Evolutionary conservation across 35 echinoderm and acorn worm genomes (phyloP).

Genomic region (Heliocidaris erythrogramma): DNA sequence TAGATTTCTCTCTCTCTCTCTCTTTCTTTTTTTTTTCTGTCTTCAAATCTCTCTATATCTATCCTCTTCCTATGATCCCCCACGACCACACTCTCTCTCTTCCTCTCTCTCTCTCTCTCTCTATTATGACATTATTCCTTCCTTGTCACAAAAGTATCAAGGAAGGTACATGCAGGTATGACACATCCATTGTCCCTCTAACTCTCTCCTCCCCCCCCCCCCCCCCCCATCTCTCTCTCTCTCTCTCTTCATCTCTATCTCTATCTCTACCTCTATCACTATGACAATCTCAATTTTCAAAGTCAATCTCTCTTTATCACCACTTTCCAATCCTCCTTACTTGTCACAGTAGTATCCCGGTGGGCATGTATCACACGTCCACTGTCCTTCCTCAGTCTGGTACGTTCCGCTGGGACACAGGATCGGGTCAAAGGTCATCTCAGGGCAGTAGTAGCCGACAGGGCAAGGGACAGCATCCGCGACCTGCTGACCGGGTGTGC

Average conservation of each 20-base stretch:
- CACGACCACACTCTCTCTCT: no score
- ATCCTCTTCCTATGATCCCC: no score
- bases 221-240: no score
- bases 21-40: no score
- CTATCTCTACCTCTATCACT: neutral
- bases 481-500: conserved; percentile 80
- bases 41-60: neutral
- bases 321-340: conserved; percentile 36
- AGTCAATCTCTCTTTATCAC: neutral
- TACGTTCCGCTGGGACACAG: conserved; percentile 88
- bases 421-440: conserved; percentile 88
- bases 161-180: conserved; percentile 79
- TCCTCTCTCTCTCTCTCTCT: neutral
- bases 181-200: conserved; percentile 84
- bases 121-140: no score
- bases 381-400: conserved; percentile 71
- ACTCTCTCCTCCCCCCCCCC: no score
- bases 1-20: no score
- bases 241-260: no score
- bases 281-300: no score
- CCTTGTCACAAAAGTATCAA: conserved; percentile 95
- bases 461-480: conserved; percentile 79
- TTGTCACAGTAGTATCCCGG: conserved; percentile 95
- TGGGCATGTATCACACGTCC: conserved; percentile 90
- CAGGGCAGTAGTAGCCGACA: conserved; percentile 91